Percentiles rank a stretch among this genome's conserved stretches.
Evolutionary conservation across 2,797 vertebrate species (phyloP).

Genomic region (Psittacula echo): DNA sequence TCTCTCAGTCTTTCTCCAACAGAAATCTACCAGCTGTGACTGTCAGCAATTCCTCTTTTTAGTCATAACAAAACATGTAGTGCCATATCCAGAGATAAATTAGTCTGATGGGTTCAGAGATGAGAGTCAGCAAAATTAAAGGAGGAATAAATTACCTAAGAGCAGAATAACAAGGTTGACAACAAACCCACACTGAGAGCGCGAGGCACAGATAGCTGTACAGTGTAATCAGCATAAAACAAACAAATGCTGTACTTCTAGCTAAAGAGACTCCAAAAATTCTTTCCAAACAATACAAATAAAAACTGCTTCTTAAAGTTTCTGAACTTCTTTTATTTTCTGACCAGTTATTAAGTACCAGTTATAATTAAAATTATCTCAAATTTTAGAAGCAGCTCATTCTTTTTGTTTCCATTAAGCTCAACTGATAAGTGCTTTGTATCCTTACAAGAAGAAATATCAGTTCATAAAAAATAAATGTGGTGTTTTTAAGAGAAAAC

Average conservation of each 20-base stretch:
- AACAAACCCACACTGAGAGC: not conserved
- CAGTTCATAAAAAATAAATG: not conserved
- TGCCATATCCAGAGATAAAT: conserved; percentile 14
- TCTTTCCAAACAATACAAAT: not conserved
- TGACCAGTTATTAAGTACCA: not conserved
- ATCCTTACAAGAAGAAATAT: not conserved
- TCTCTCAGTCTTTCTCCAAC: not conserved
- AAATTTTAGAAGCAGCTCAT: not conserved
- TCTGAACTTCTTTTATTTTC: not conserved
- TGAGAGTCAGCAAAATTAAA: conserved; percentile 37
- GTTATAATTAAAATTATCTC: not conserved
- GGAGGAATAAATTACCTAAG: not conserved
- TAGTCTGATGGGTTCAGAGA: conserved; percentile 12
- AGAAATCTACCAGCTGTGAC: conserved; percentile 40
- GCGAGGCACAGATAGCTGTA: not conserved
- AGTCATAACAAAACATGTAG: conserved; percentile 19
- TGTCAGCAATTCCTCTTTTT: conserved; percentile 8
- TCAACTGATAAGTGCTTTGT: not conserved
- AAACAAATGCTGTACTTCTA: not conserved
- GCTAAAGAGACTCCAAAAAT: not conserved
- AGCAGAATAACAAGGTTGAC: not conserved
- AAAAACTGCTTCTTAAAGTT: not conserved
- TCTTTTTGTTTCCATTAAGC: not conserved
- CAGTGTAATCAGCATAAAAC: conserved; percentile 6
- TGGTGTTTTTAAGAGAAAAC: not conserved